Base-by-base conservation (phyloP, 2,113 vertebrate genomes). In the Microcebus murinus region DNA sequence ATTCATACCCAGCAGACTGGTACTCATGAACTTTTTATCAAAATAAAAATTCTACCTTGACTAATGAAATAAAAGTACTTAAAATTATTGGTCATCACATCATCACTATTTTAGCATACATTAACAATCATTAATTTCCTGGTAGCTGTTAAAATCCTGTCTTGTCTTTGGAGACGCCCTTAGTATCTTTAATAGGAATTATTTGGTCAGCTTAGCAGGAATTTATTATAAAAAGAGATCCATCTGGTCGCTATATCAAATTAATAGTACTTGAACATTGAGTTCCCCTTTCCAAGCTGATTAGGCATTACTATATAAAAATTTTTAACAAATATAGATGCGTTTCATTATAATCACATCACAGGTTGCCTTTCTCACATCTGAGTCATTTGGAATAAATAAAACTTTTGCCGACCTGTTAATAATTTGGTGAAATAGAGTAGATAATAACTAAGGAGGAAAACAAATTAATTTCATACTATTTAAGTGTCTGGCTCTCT, bases 181-280 rank as follows among this genome's bases (percentile, higher is more conserved):
- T 90, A 81, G 18, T 65, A 67, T 81, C 12, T 91, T 65, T 84
- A 91, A 48, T 85, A 77, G 50, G 27, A 87, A 57, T 83, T 90
- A 90, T 59, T 93, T 92, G 21, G 13, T 96, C 18, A 90, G 27
- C 23, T 42, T 55, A 52, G 13, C 9, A 74, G 73, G 50, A 93
- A 87, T 81, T 94, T 92, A 84, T 87, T 84, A 45, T 81, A 73
- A 83, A 91, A 92, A 87, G 55, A 76, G 31, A 71, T 71, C 57
- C 39, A 81, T 86, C 18, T 87, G 76, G 74, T 82, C 87, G 61
- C 68, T 65, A 76, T 57, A 89, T 76, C 48, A 83, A 68, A 87
- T 94, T 93, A 94, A 94, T 83, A 91, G 25, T 84, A 42, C 63
- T 93, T 95, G 82, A 97, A 96, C 82, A 95, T 23, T 84, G 94